Percentiles rank a stretch among this genome's conserved stretches.
These are phyloP conservation scores for Cyclophora punctaria DNA, from an alignment of 2,888 invertebrate species.

Conservation along the genomic window DNA sequence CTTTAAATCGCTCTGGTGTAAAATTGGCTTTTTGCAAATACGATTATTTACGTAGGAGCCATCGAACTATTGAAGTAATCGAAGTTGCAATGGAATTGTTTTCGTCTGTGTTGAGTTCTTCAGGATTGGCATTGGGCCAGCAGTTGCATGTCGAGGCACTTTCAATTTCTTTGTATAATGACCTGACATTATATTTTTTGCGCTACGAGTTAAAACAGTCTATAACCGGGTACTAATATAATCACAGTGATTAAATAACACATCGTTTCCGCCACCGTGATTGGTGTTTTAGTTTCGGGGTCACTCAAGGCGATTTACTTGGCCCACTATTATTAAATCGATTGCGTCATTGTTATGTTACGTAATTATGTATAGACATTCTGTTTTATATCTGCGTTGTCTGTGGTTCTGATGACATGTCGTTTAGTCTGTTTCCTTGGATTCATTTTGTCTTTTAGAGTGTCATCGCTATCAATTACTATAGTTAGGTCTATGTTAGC, in stretches of 20 bases:
- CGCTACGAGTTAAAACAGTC: not conserved
- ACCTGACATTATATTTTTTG: constrained; percentile 14
- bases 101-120: constrained; percentile 2
- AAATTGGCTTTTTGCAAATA: too few species aligned
- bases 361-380: too few species aligned
- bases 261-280: constrained; percentile 6
- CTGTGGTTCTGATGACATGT: too few species aligned
- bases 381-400: too few species aligned
- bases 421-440: too few species aligned
- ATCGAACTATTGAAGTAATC: not conserved
- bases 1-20: too few species aligned
- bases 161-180: constrained; percentile 25
- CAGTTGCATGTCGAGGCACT: constrained; percentile 13
- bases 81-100: constrained; percentile 1
- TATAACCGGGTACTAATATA: constrained; percentile 2
- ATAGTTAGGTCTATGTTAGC: too few species aligned
- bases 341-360: too few species aligned
- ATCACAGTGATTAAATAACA: constrained; percentile 10
- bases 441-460: too few species aligned
- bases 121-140: constrained; percentile 19
- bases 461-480: too few species aligned
- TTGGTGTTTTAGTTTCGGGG: not conserved
- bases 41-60: too few species aligned
- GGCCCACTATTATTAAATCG: not conserved
- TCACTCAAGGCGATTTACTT: constrained; percentile 1